Evolutionary conservation across 2,113 vertebrate species (phyloP).

Genomic region (Archilochus colubris): DNA sequence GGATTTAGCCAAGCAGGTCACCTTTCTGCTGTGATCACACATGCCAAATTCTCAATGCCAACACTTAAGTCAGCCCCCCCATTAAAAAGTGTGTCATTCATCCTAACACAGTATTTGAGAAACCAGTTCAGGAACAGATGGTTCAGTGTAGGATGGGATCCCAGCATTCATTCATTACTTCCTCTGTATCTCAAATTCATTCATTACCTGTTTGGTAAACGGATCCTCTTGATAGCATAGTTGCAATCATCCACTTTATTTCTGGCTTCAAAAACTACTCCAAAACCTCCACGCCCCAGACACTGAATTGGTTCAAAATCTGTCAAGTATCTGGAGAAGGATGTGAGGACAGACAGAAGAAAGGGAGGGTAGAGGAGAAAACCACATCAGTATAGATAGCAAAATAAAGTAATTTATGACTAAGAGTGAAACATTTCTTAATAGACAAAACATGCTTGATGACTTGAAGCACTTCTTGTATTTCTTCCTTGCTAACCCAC

Average conservation of each 20-base stretch:
- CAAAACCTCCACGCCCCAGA: constrained; percentile 94
- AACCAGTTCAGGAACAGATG: constrained; percentile 17
- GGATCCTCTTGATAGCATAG: constrained; percentile 98
- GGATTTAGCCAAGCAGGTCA: constrained; percentile 47
- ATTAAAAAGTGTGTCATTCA: background rate
- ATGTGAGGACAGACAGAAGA: background rate
- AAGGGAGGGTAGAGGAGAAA: background rate
- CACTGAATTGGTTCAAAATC: constrained; percentile 98
- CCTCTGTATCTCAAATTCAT: background rate
- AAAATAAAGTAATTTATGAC: background rate
- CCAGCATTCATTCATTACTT: background rate
- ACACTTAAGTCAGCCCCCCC: background rate
- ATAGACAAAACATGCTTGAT: background rate
- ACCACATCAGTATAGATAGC: background rate
- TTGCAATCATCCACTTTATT: constrained; percentile 99
- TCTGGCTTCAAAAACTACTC: constrained; percentile 96
- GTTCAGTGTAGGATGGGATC: background rate
- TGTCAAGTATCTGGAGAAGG: constrained; percentile 87
- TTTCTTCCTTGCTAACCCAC: background rate
- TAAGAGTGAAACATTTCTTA: background rate
- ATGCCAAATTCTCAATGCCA: background rate
- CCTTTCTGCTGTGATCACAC: constrained; percentile 11
- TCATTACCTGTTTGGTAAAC: constrained; percentile 92
- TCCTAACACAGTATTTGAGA: background rate
- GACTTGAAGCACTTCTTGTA: background rate